A percentile compares a stretch with the other conserved stretches of the same genome.
These are phyloP conservation scores for Chaenocephalus aceratus DNA, from an alignment of 2,113 vertebrate genomes.

Conservation along the genomic window DNA sequence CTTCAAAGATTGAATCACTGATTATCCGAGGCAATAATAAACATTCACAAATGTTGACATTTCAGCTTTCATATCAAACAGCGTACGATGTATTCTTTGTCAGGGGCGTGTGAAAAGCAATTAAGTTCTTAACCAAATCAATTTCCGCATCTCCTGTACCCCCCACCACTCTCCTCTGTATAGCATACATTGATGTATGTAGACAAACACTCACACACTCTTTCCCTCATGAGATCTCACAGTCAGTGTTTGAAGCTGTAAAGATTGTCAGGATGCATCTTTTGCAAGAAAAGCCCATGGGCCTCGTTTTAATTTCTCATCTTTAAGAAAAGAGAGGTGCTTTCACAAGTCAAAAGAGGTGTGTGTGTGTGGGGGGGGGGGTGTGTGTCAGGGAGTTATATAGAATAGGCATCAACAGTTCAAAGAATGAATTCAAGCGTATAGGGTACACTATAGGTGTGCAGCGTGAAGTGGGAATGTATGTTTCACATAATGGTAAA, in stretches of 20 bases:
- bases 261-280: slow-evolving; percentile 62
- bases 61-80: slow-evolving; percentile 43
- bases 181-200: slow-evolving; percentile 14
- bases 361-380: slow-evolving; percentile 7
- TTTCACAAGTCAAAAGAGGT: slow-evolving; percentile 58
- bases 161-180: not conserved
- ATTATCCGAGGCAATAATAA: slow-evolving; percentile 33
- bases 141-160: slow-evolving; percentile 40
- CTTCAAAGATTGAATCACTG: slow-evolving; percentile 45
- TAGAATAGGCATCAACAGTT: slow-evolving; percentile 28
- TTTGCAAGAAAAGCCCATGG: slow-evolving; percentile 63
- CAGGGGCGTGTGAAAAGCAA: slow-evolving; percentile 62
- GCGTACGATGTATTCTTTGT: slow-evolving; percentile 32
- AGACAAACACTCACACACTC: slow-evolving; percentile 13
- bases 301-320: slow-evolving; percentile 67
- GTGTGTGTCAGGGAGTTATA: slow-evolving; percentile 2
- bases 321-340: slow-evolving; percentile 47
- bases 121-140: slow-evolving; percentile 55
- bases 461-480: slow-evolving; percentile 4
- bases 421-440: slow-evolving; percentile 1
- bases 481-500: slow-evolving; percentile 15
- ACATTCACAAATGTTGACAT: slow-evolving; percentile 55
- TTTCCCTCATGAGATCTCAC: slow-evolving; percentile 41
- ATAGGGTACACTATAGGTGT: not conserved
- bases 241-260: slow-evolving; percentile 61